Base-by-base conservation (phyloP, 2,888 invertebrate genomes). In the Eupithecia dodoneata region DNA sequence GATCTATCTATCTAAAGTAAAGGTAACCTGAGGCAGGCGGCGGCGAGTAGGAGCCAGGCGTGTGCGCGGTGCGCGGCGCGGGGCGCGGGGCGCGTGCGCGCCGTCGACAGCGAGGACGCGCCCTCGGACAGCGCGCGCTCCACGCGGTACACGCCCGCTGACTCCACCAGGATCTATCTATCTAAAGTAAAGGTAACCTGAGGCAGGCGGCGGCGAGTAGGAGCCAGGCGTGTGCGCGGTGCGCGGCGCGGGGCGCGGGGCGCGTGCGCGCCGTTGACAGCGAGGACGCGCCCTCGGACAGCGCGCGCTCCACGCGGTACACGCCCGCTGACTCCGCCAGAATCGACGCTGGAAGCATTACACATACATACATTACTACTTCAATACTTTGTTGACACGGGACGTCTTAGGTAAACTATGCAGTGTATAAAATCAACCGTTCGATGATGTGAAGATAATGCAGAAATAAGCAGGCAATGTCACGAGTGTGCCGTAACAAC, bases 41-140 rank as follows among this genome's bases (percentile, higher is more conserved):
- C 44, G 2, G 98, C 98, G 47, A 98, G 94, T 73, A 99, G 96
- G 76, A 99, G 95, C 99, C 99, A 99, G 76, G 92, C 92, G 59
- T 87, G 87, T 79, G 89, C 88, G 70, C 84, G 83, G 80, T 82
- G 78, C 81, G 83, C 71, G 81, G 83, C 72, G 78, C 76, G 83
- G 71, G 85, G 84, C 75, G 30, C 30, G 30, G 83, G 70, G 72
- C 81, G 82, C 72, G 85, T 80, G 13, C 83, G 86, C 84, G 47
- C 77, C 83, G 87, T 85, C 4, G 90, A 89, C 74, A 82, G 79
- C 3, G 91, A 89, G 42, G 91, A 92, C n/a, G 98, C 98, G 42
- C 97, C 98, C 91, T 98, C 99, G 45, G 98, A 99, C 76, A 99
- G 93, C 7, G 99, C 98, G 87, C 98, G 98, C 90, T 99, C 99